Percentiles rank a stretch among this genome's conserved stretches.
These are phyloP conservation scores for Proterorhinus semilunaris DNA, from an alignment of 2,113 vertebrate genomes.

Conservation along the genomic window DNA sequence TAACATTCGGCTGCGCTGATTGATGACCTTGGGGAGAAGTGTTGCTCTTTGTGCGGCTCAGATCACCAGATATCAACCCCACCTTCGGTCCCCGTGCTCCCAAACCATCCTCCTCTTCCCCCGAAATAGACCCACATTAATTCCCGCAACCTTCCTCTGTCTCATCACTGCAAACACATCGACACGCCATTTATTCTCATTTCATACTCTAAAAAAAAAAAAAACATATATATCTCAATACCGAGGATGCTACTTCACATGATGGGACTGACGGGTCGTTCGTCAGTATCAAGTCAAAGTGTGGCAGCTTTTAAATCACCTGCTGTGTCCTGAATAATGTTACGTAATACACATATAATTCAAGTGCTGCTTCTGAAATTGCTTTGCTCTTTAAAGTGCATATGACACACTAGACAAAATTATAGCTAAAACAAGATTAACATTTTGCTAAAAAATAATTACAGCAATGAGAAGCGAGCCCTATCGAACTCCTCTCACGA, in stretches of 20 bases:
- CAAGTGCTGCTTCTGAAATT: background rate
- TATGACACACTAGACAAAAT: too few species aligned
- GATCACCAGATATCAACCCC: slow-evolving; percentile 18
- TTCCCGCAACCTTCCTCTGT: slow-evolving; percentile 10
- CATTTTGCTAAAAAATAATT: too few species aligned
- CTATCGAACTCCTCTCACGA: too few species aligned
- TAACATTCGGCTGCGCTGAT: slow-evolving; percentile 29
- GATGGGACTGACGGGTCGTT: slow-evolving; percentile 54
- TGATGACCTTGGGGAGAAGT: slow-evolving; percentile 28
- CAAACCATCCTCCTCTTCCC: slow-evolving; percentile 20
- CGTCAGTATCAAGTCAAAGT: slow-evolving; percentile 45
- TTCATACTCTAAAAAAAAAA: slow-evolving; percentile 34
- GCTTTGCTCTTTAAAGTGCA: too few species aligned
- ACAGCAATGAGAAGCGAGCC: too few species aligned
- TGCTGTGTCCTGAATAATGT: slow-evolving; percentile 33
- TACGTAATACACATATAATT: background rate
- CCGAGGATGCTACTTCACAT: slow-evolving; percentile 52
- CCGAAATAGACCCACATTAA: slow-evolving; percentile 31
- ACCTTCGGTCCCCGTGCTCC: slow-evolving; percentile 5
- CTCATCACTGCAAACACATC: slow-evolving; percentile 39
- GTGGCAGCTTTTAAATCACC: slow-evolving; percentile 23
- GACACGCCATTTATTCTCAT: slow-evolving; percentile 56
- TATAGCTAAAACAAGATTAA: too few species aligned
- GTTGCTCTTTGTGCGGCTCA: slow-evolving; percentile 13
- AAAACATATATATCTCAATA: slow-evolving; percentile 38